Base-by-base conservation (phyloP, 2,888 invertebrate genomes). In the Callyntrura guangdongensis region DNA sequence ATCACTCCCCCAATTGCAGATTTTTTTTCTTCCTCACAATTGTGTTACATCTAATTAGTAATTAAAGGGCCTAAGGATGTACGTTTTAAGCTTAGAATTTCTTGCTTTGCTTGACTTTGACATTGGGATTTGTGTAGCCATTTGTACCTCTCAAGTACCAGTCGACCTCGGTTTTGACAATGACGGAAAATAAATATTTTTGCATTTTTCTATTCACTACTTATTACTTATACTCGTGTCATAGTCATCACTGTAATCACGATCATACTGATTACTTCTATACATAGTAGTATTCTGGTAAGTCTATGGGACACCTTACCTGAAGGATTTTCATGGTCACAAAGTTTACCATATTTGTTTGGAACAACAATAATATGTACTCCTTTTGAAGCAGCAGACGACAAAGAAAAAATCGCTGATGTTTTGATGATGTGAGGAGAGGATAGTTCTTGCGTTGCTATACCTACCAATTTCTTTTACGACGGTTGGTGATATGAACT, bases 131-230 rank as follows among this genome's bases (percentile, higher is more conserved):
- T 64, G 64, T 64, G 22, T 25, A 64, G 12, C 27, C 64, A n/a
- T 9, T 27, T 25, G 64, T 20, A 20, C 22, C 2, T 56, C 27
- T 72, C 64, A 86, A 86, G 87, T 17, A 17, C 20, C 11, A 22
- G 88, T 45, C 25, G 88, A 88, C 88, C 88, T 88, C 88, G 88
- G 88, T 72, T 88, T 74, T 82, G 88, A 88, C 88, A 88, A 82
- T 82, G 88, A 72, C 82, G 82, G 61, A 88, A 88, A 88, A 72
- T 36, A 22, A 27, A 69, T n/a, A n/a, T n/a, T n/a, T n/a, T n/a
- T n/a, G n/a, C 36, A 45, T 45, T 69, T 22, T 74, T n/a, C 20
- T 20, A 49, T 14, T 14, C 53, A 53, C 6, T 74, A 47, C 20
- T 20, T n/a, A n/a, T 47, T 47, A 53, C 27, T 69, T 25, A 0